Evolutionary conservation across 1,140 invertebrate species (phyloP).

Genomic region (Hyles euphorbiae): DNA sequence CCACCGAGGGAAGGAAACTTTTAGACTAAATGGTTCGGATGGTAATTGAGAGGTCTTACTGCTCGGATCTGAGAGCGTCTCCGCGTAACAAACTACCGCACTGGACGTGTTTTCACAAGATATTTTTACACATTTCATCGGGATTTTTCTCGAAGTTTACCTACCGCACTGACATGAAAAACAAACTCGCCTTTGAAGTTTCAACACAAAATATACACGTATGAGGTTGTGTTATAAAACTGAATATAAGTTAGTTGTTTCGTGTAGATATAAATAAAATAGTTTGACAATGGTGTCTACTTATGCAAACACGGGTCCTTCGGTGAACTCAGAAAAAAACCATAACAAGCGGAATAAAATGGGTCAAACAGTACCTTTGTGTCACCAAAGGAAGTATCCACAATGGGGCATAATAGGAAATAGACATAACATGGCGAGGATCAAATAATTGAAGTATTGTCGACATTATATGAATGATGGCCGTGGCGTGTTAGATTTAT

Average conservation of each 20-base stretch:
- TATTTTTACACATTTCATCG: neutral
- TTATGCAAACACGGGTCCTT: slow-evolving; percentile 14
- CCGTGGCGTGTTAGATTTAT: slow-evolving; percentile 36
- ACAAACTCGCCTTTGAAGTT: slow-evolving; percentile 1
- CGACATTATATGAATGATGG: slow-evolving; percentile 43
- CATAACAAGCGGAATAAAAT: too few relatives aligned
- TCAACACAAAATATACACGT: too few relatives aligned
- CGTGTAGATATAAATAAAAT: too few relatives aligned
- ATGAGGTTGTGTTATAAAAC: too few relatives aligned
- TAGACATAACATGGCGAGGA: slow-evolving; percentile 43
- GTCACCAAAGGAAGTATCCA: too few relatives aligned
- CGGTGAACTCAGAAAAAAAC: too few relatives aligned
- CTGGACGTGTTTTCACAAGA: slow-evolving; percentile 16
- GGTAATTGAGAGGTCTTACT: slow-evolving; percentile 36
- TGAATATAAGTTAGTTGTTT: too few relatives aligned
- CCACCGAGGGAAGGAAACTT: slow-evolving; percentile 42
- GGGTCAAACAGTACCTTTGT: too few relatives aligned
- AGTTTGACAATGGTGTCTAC: too few relatives aligned
- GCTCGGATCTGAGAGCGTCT: slow-evolving; percentile 16
- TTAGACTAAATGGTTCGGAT: slow-evolving; percentile 50
- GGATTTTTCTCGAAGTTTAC: neutral
- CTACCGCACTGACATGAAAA: neutral
- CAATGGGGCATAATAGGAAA: slow-evolving; percentile 26
- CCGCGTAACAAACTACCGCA: slow-evolving; percentile 11
- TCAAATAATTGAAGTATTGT: slow-evolving; percentile 35